phyloP scores from a whole-genome alignment of 2,888 invertebrate genomes.

The Coenonympha arcania region DNA sequence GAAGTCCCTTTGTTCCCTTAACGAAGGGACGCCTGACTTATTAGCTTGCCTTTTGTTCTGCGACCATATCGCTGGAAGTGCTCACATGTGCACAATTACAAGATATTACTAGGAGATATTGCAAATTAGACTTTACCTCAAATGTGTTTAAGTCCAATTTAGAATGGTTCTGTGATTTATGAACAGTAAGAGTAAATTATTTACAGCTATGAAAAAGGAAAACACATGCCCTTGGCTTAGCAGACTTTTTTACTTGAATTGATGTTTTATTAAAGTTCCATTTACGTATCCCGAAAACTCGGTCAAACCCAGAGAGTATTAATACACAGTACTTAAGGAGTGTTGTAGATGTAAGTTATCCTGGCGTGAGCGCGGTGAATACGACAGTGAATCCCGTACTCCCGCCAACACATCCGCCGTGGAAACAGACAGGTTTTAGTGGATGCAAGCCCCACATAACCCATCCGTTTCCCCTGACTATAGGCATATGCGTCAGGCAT shows the following conservation, averaged over 20 bases:
- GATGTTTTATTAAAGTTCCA: too few relatives aligned
- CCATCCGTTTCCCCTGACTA: too few relatives aligned
- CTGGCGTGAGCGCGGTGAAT: too few relatives aligned
- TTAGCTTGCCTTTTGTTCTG: slow-evolving; percentile 19
- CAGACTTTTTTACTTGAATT: background rate
- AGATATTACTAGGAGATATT: background rate
- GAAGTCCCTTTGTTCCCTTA: slow-evolving; percentile 14
- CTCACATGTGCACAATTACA: slow-evolving; percentile 10
- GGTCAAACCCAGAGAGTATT: too few relatives aligned
- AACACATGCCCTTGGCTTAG: background rate
- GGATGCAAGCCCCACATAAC: too few relatives aligned
- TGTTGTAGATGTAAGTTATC: too few relatives aligned
- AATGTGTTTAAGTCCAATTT: background rate
- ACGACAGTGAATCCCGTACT: too few relatives aligned
- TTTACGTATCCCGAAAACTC: too few relatives aligned
- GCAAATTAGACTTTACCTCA: background rate
- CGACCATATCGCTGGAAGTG: slow-evolving; percentile 17
- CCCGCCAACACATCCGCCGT: too few relatives aligned
- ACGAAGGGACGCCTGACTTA: slow-evolving; percentile 20
- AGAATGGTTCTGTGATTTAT: background rate
- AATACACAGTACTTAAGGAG: too few relatives aligned
- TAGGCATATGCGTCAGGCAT: too few relatives aligned
- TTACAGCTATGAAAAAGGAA: background rate
- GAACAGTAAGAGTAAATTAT: background rate
- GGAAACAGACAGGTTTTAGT: too few relatives aligned